phyloP scores from a whole-genome alignment of 2,888 invertebrate species.

The Drosophila mayaguana region DNA sequence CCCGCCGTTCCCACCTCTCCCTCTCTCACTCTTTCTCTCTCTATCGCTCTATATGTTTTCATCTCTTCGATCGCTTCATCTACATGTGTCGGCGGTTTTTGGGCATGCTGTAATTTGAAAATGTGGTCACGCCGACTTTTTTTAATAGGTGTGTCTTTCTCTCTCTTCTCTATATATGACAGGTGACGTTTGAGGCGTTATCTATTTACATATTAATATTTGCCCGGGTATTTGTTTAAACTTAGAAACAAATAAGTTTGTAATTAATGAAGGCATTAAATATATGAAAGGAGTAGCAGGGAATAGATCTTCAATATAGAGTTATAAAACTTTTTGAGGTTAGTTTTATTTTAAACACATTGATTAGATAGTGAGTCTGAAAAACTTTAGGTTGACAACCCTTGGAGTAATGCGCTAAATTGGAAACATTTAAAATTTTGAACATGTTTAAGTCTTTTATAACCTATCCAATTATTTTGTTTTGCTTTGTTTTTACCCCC shows the following conservation, averaged over 20 bases:
- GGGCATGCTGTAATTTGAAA: constrained; percentile 52
- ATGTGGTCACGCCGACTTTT: constrained; percentile 44
- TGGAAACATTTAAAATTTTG: background rate
- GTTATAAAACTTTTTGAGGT: background rate
- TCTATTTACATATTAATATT: constrained; percentile 38
- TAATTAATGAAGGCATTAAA: background rate
- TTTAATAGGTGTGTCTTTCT: constrained; percentile 50
- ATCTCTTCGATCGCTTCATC: constrained; percentile 10
- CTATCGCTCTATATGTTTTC: background rate
- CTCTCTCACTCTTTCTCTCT: background rate
- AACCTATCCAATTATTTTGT: background rate
- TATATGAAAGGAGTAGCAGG: background rate
- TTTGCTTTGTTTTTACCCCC: background rate
- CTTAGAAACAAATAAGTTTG: background rate
- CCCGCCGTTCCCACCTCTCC: background rate
- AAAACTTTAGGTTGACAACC: no score
- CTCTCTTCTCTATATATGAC: constrained; percentile 31
- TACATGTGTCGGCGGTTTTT: constrained; percentile 20
- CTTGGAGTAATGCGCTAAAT: background rate
- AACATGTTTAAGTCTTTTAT: background rate
- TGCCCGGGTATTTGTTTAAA: constrained; percentile 19
- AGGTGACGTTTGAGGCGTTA: constrained; percentile 46
- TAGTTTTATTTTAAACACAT: background rate
- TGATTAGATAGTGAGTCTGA: no score
- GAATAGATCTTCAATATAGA: background rate